Conservation (phyloP, 2,888 invertebrate genomes). For the Pseudeuparius sepicola region DNA sequence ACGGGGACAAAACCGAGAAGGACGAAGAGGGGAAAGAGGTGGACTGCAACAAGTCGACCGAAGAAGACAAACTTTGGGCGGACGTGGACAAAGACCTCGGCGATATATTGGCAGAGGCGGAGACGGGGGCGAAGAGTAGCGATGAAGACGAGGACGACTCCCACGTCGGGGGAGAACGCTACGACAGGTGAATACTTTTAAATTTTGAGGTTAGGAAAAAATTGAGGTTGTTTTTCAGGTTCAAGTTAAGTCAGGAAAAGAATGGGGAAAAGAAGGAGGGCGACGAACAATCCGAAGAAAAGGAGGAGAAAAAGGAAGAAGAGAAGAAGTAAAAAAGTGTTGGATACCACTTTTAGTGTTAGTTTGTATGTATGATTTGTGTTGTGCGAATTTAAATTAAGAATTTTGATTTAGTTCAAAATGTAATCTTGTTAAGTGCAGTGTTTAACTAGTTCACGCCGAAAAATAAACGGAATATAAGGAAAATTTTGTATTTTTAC, state of each 20-base stretch:
- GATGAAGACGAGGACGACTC: slow-evolving; percentile 61
- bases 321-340: too few species aligned
- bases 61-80: slow-evolving; percentile 66
- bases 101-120: slow-evolving; percentile 59
- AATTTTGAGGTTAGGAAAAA: not conserved
- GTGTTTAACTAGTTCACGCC: too few species aligned
- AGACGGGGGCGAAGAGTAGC: slow-evolving; percentile 48
- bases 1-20: slow-evolving; percentile 20
- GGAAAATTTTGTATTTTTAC: too few species aligned
- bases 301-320: too few species aligned
- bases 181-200: slow-evolving; percentile 33
- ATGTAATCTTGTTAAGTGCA: too few species aligned
- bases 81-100: slow-evolving; percentile 75
- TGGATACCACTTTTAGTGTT: too few species aligned
- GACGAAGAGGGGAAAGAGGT: slow-evolving; percentile 34
- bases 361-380: too few species aligned
- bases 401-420: too few species aligned
- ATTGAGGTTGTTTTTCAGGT: slow-evolving; percentile 1
- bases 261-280: slow-evolving; percentile 1
- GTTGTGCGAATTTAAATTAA: too few species aligned
- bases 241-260: slow-evolving; percentile 1
- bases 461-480: too few species aligned
- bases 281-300: not conserved
- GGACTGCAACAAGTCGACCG: slow-evolving; percentile 36
- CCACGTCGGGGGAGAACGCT: slow-evolving; percentile 43